Conservation (phyloP, 2,797 vertebrate species). For the Chiloscyllium punctatum region DNA sequence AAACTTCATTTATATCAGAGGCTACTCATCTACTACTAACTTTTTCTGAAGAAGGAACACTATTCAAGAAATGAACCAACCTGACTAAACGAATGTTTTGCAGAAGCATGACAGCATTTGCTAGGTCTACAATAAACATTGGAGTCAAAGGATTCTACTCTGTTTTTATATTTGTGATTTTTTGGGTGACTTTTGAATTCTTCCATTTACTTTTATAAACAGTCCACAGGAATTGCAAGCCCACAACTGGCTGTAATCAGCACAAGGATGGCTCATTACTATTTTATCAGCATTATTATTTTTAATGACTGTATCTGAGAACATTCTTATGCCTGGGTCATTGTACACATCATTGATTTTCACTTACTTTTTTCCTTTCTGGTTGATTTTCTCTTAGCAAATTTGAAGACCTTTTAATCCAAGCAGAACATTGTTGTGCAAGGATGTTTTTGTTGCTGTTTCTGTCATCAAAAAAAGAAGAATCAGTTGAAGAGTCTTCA, state of each 20-base stretch:
- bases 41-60: background rate
- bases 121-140: background rate
- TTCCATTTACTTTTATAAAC: background rate
- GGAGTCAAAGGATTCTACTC: background rate
- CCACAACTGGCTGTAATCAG: background rate
- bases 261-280: background rate
- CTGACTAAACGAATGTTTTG: conserved; percentile 17
- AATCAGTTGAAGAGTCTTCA: conserved; percentile 10
- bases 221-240: background rate
- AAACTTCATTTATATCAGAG: background rate
- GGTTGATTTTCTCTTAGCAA: background rate
- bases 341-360: background rate
- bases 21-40: background rate
- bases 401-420: conserved; percentile 16
- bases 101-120: background rate
- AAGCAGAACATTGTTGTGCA: background rate
- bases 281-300: conserved; percentile 13
- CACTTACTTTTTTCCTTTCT: conserved; percentile 11
- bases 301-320: background rate
- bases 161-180: conserved; percentile 3
- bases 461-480: background rate
- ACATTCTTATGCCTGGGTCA: background rate
- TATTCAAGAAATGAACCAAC: conserved; percentile 11
- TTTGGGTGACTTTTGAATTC: background rate
- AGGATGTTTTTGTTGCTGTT: background rate